phyloP scores from a whole-genome alignment of 2,888 invertebrate species.

The Nezara viridula region DNA sequence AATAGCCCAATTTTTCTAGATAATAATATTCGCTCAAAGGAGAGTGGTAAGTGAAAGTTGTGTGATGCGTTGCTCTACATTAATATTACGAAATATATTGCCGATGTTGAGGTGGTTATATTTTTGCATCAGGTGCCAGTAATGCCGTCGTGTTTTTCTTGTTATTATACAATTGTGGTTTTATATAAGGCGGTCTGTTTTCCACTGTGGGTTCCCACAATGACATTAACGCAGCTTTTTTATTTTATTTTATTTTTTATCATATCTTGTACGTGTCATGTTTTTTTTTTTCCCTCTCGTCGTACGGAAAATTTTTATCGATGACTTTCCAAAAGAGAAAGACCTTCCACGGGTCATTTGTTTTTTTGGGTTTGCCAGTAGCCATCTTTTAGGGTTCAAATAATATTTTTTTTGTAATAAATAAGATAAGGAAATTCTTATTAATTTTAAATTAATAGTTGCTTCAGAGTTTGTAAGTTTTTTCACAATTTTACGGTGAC shows the following conservation, averaged over 20 bases:
- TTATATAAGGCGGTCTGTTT: neutral
- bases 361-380: neutral
- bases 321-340: slow-evolving; percentile 20
- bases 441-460: neutral
- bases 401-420: neutral
- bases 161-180: neutral
- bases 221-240: neutral
- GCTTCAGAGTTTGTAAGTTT: neutral
- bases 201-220: neutral
- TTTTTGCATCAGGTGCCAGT: neutral
- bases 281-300: neutral
- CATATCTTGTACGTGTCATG: neutral
- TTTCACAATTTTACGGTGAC: neutral
- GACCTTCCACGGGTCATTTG: neutral
- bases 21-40: too few relatives aligned
- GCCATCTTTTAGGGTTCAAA: neutral
- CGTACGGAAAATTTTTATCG: neutral
- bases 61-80: too few relatives aligned
- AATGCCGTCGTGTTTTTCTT: neutral
- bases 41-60: too few relatives aligned
- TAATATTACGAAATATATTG: too few relatives aligned
- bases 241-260: neutral
- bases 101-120: neutral
- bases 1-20: too few relatives aligned
- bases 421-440: neutral